A percentile compares a stretch with the other conserved stretches of the same genome.
Conservation (phyloP, 2,113 vertebrate species). For the Reinhardtius hippoglossoides region DNA sequence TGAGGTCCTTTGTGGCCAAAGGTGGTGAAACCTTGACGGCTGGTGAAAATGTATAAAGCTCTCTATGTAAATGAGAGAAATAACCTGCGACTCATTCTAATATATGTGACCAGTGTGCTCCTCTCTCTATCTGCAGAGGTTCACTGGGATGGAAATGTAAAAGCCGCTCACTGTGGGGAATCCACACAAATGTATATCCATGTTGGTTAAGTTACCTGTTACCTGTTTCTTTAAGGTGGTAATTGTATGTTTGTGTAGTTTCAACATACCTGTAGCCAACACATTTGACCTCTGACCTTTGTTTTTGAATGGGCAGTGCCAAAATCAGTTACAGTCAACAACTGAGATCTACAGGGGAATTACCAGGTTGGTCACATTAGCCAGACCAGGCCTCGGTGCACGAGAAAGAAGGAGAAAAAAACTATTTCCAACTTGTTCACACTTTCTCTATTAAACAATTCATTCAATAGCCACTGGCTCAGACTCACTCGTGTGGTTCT, state of each 20-base stretch:
- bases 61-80: conserved; percentile 5
- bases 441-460: conserved; percentile 74
- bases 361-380: conserved; percentile 42
- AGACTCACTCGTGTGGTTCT: conserved; percentile 69
- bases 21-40: conserved; percentile 7
- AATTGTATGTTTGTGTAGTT: conserved; percentile 3
- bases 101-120: too few species aligned
- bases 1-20: conserved; percentile 17
- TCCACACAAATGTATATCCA: not conserved
- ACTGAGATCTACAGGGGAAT: conserved; percentile 45
- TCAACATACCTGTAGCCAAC: not conserved
- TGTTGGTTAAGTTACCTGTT: not conserved
- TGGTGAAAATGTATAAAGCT: conserved; percentile 1
- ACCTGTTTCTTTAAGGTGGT: not conserved
- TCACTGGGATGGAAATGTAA: too few species aligned
- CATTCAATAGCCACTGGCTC: conserved; percentile 60
- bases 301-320: not conserved
- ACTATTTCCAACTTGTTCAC: conserved; percentile 71
- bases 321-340: conserved; percentile 42
- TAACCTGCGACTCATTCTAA: conserved; percentile 1
- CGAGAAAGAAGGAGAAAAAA: conserved; percentile 27
- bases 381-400: conserved; percentile 2
- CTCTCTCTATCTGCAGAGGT: too few species aligned
- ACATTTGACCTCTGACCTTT: conserved; percentile 33
- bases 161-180: too few species aligned